Base-by-base conservation (phyloP, 2,113 vertebrate species). In the Xenus cinereus region DNA sequence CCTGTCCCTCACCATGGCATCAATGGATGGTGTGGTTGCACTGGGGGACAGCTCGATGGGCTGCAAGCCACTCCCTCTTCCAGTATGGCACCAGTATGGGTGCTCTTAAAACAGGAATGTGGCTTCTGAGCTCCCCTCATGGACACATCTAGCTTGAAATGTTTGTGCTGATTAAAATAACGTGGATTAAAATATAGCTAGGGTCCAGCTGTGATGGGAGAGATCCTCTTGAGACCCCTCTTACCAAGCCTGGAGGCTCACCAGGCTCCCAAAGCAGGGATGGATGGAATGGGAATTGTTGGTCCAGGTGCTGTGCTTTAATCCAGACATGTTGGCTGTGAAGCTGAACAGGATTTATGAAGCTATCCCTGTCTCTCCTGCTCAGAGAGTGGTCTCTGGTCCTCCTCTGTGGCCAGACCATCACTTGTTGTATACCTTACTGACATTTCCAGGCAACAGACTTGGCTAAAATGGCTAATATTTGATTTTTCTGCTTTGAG, bases 191-290 rank as follows among this genome's bases (percentile, higher is more conserved):
- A 50, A 4, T 48, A 19, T 30, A 41, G 3, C 22, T 48, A 7
- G 33, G 10, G 18, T 37, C 33, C 39, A 33, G 39, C 50, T 63
- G 39, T 8, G 33, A 21, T 48, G 46, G 46, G 46, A 54, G 39
- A 45, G 39, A 11, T 45, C 50, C 18, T 68, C 53, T 26, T 0
- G 5, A 79, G 48, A 18, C 14, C 18, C 39, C 28, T 46, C 62
- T 48, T 41, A 7, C 23, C 5, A 3, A 30, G 53, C 20, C 45
- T 30, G 4, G 6, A 24, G 43, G 16, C 0, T 7, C 18, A 2
- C 4, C 12, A 13, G 27, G 60, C 22, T 39, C 12, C 20, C 0
- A 1, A 50, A 24, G 4, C 1, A 1, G 51, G 7, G 1, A 5
- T 13, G 7, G 30, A 26, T 23, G 43, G 45, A 33, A 24, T 7